Base-by-base conservation (phyloP, 1,140 invertebrate genomes). In the Macrobrachium rosenbergii region DNA sequence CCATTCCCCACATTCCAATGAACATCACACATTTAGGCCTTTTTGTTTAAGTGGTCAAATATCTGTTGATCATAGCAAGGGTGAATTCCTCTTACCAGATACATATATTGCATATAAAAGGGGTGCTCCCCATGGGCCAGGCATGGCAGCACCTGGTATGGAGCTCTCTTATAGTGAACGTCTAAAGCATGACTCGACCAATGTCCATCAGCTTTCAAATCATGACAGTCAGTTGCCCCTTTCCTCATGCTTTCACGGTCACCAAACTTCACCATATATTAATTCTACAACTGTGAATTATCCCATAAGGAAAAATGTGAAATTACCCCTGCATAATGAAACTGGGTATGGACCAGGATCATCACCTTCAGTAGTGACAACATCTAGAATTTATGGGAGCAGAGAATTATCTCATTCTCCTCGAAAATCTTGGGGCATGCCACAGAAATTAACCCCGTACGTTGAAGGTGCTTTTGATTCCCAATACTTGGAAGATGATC, bases 61-160 rank as follows among this genome's bases (percentile, higher is more conserved):
- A 28, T 87, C 84, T 45, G 58, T 43, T 75, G 78, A 87, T n/a
- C 77, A 81, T 59, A 62, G 17, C 10, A 81, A 75, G 28, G 45
- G 59, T 60, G 63, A 80, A 52, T 87, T 80, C 63, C 77, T 87
- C 7, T 60, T 87, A 19, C 84, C 84, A 21, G 78, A 87, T 45
- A 87, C 84, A 19, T 78, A 87, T 21, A 87, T 87, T 45, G 80
- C 84, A 21, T 87, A 77, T 21, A 81, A 76, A 17, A 37, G 84
- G 7, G 43, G 62, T 11, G 52, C 67, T n/a, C 77, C 84, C 28
- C 28, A 37, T 37, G 3, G 3, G 28, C 28, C 28, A 37, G 28
- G 28, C 28, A 37, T 37, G 28, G 28, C 28, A 37, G 28, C 28
- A 37, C 28, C 28, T 37, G 28, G 3, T 37, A 37, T 37, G 28